Base-by-base conservation (phyloP, 2,113 vertebrate species). In the Channa argus region DNA sequence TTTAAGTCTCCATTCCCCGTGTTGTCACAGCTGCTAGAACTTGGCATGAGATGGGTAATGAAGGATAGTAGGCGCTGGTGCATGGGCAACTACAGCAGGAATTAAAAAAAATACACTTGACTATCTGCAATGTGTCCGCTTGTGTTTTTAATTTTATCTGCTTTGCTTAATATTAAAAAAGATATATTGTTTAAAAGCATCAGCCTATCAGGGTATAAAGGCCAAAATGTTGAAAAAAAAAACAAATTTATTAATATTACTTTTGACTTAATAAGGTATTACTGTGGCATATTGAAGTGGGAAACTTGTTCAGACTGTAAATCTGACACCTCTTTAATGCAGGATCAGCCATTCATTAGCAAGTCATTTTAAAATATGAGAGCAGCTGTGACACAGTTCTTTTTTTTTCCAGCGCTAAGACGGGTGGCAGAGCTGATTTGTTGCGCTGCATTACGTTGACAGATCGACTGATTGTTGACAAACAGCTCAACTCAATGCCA, bases 391-490 rank as follows among this genome's bases (percentile, higher is more conserved):
- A 79, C 78, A 77, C 77, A 8, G 11, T 45, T 51, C 8, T 46
- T 56, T 69, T 10, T n/a, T 70, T 5, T 34, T 41, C 24, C 49
- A 14, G 72, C 53, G 8, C 79, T 70, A 61, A 60, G 63, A 68
- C 15, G 3, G 54, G 71, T 56, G 66, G 81, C 69, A 60, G 60
- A 61, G 74, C 68, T 82, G 85, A 91, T 92, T 90, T 88, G 82
- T 69, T 78, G 72, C 47, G 14, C 72, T 51, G 80, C 77, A 79
- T 92, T 88, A 85, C 73, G 9, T 47, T 88, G 92, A 92, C 90
- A 84, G 86, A 93, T 88, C 54, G 76, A 74, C 71, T 84, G 86
- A 87, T 90, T 90, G 91, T 94, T 92, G 89, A 92, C 88, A 92
- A 92, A 91, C 90, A 85, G 77, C 87, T 85, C 84, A 69, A 79